Conservation (phyloP, 1,140 invertebrate species). For the Forficula auricularia region DNA sequence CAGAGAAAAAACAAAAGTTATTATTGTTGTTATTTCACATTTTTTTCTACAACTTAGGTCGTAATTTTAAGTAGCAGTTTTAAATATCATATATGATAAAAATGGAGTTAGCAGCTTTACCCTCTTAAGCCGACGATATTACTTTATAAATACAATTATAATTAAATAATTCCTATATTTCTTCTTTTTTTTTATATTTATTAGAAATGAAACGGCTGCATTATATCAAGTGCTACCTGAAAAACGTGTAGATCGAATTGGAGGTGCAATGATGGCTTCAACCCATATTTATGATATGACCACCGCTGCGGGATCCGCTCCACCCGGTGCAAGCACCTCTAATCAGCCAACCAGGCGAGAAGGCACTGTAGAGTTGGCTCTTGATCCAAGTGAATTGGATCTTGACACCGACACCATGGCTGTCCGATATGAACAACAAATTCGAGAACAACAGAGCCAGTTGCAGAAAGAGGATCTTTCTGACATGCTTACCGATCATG, state of each 20-base stretch:
- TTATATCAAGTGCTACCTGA: conserved; percentile 90
- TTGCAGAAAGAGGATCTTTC: conserved; percentile 87
- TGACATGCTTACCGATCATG: conserved; percentile 96
- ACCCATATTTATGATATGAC: conserved; percentile 90
- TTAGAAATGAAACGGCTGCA: conserved; percentile 68
- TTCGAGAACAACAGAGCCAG: conserved; percentile 76
- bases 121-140: no score
- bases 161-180: no score
- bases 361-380: conserved; percentile 74
- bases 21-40: no score
- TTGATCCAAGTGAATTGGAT: conserved; percentile 95
- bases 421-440: conserved; percentile 88
- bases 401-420: conserved; percentile 91
- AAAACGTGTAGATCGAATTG: conserved; percentile 75
- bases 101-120: no score
- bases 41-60: no score
- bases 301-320: conserved; percentile 34
- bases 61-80: no score
- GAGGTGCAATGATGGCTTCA: conserved; percentile 94
- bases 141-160: no score
- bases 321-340: conserved; percentile 27
- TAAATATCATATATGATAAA: no score
- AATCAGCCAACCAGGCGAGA: conserved; percentile 21
- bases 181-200: conserved; percentile 16
- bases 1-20: no score